Conservation (phyloP, 2,888 invertebrate species). For the Chrysolina haemoptera region DNA sequence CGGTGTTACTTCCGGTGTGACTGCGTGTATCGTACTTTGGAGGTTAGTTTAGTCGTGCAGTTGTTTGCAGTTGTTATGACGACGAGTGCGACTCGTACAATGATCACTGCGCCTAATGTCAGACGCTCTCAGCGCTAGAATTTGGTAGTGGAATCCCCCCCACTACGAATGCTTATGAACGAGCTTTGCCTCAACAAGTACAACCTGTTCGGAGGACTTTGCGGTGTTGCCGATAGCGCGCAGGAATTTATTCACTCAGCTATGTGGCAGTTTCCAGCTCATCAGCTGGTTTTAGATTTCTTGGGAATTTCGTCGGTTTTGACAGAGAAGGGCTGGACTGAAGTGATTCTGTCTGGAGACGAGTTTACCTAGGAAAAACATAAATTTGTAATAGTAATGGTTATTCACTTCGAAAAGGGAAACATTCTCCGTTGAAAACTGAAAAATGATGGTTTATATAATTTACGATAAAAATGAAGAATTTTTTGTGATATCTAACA, state of each 20-base stretch:
- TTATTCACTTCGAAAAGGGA: no score
- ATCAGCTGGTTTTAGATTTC: conserved; percentile 20
- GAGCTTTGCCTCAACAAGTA: conserved; percentile 45
- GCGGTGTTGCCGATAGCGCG: conserved; percentile 36
- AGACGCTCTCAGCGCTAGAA: conserved; percentile 38
- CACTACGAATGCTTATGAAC: conserved; percentile 39
- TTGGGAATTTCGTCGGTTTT: neutral
- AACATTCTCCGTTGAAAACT: no score
- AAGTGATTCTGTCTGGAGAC: neutral
- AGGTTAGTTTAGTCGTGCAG: conserved; percentile 1
- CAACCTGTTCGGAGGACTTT: conserved; percentile 48
- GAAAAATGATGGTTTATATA: no score
- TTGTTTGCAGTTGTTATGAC: conserved; percentile 35
- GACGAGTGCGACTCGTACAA: conserved; percentile 32
- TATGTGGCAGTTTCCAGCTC: conserved; percentile 22
- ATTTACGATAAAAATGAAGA: no score
- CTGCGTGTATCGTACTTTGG: neutral
- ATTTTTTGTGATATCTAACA: no score
- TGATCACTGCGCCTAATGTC: conserved; percentile 32
- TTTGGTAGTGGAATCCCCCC: conserved; percentile 43
- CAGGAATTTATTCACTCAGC: conserved; percentile 25
- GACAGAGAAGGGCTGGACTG: neutral
- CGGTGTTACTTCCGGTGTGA: conserved; percentile 30
- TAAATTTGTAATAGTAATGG: no score
- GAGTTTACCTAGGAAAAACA: neutral